These are phyloP conservation scores for Melanostoma scalare DNA, from an alignment of 2,888 invertebrate genomes.

Conservation along the genomic window DNA sequence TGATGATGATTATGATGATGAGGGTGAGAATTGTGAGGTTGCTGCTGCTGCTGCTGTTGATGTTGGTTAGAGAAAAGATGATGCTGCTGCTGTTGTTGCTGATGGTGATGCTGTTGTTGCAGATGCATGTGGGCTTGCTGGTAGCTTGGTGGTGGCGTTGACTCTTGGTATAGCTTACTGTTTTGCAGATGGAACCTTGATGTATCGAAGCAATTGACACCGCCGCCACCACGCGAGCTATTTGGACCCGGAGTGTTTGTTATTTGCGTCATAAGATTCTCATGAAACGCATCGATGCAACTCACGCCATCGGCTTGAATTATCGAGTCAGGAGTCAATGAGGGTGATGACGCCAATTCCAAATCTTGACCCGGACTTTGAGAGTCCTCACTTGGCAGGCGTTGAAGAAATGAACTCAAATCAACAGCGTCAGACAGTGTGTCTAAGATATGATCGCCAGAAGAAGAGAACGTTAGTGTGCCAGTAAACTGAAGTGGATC, in stretches of 20 bases:
- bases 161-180: slow-evolving; percentile 87
- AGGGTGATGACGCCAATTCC: slow-evolving; percentile 88
- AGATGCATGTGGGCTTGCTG: slow-evolving; percentile 86
- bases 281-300: slow-evolving; percentile 88
- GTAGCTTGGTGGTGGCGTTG: slow-evolving; percentile 83
- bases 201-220: slow-evolving; percentile 76
- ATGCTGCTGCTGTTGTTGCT: slow-evolving; percentile 85
- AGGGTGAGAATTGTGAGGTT: slow-evolving; percentile 78
- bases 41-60: slow-evolving; percentile 75
- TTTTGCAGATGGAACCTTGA: slow-evolving; percentile 79
- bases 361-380: slow-evolving; percentile 85
- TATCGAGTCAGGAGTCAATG: slow-evolving; percentile 86
- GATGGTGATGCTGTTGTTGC: slow-evolving; percentile 84
- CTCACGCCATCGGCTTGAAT: slow-evolving; percentile 83
- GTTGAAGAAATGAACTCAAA: slow-evolving; percentile 88
- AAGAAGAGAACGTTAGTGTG: slow-evolving; percentile 90
- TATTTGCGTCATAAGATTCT: slow-evolving; percentile 86
- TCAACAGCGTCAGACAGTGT: slow-evolving; percentile 92
- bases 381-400: slow-evolving; percentile 84
- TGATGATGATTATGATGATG: slow-evolving; percentile 79
- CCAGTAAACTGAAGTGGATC: slow-evolving; percentile 92
- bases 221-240: slow-evolving; percentile 62
- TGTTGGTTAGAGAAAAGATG: slow-evolving; percentile 67
- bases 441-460: slow-evolving; percentile 89
- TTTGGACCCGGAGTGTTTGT: slow-evolving; percentile 79